These are phyloP conservation scores for Bostrychus sinensis DNA, from an alignment of 2,113 vertebrate species.

Conservation along the genomic window DNA sequence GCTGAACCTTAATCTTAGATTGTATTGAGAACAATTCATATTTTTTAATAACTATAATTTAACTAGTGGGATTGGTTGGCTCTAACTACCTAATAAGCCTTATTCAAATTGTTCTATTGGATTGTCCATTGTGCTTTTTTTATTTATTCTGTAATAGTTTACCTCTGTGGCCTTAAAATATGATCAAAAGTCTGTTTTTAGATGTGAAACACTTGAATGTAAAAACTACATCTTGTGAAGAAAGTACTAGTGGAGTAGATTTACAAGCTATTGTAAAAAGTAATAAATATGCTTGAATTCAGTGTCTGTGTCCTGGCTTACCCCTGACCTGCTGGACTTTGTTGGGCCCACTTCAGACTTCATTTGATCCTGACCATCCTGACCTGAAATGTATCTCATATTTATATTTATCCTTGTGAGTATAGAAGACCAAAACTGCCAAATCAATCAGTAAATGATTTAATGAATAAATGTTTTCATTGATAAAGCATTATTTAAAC, in stretches of 20 bases:
- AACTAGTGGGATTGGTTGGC: no score
- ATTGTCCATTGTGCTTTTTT: not conserved
- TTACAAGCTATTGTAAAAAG: slow-evolving; percentile 2
- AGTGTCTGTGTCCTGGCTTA: not conserved
- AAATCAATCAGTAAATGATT: no score
- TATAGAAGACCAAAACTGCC: no score
- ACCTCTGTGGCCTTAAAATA: slow-evolving; percentile 1
- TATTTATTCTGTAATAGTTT: no score
- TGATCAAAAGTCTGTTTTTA: not conserved
- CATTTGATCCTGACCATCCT: no score
- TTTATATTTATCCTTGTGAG: no score
- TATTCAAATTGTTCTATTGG: not conserved
- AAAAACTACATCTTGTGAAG: slow-evolving; percentile 1
- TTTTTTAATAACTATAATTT: no score
- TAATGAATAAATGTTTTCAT: no score
- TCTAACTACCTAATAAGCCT: not conserved
- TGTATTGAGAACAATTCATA: not conserved
- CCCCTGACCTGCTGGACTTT: not conserved
- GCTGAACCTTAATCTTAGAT: no score
- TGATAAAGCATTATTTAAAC: no score
- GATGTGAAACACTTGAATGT: slow-evolving; percentile 11
- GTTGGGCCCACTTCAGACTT: no score
- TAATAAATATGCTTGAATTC: not conserved
- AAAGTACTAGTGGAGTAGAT: not conserved
- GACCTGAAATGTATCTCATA: no score